Evolutionary conservation across 2,888 invertebrate species (phyloP), one percentile per base, ranked within the genome.

Genomic region (Leptarthrus brevirostris): DNA sequence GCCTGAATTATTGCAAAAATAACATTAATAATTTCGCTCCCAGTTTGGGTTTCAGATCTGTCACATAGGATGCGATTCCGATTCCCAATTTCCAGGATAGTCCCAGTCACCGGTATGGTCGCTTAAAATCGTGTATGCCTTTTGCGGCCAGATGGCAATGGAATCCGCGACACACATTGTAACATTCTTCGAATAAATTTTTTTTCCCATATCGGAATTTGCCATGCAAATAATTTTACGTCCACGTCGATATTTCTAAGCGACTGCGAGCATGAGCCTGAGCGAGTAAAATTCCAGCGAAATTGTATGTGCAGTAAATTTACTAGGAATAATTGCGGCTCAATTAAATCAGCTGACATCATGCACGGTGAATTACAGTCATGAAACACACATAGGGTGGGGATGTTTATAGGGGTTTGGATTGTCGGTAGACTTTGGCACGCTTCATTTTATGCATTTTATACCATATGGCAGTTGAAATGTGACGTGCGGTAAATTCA

Each of bases 1-100:
- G 6, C 18, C 16, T 64, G 47, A 64, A 47, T 64, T 64, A 64
- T 64, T 64, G 24, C 44, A 44, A 64, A 58, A 40, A 58, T 58
- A 58, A 58, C 58, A 58, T 58, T 58, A 58, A 58, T 58, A 58
- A 36, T 40, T 58, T 58, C n/a, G 10, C 5, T 16, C n/a, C 3
- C 26, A 10, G 22, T 18, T 36, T 58, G 18, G 34, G 24, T 12
- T 4, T n/a, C 34, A 26, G 36, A 34, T 36, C 58, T 58, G 36
- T 58, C 36, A 34, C 36, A 6, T n/a, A n/a, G n/a, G n/a, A n/a
- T n/a, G n/a, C n/a, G n/a, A n/a, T n/a, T n/a, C n/a, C 18, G 3
- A 20, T 58, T 4, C n/a, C 14, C 14, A 26, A 16, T 18, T 34
- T 34, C 2, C 58, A 18, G 18, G n/a, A 36, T 20, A 18, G 18